Conservation (phyloP, 2,113 vertebrate genomes). For the Lepidothrix coronata region DNA sequence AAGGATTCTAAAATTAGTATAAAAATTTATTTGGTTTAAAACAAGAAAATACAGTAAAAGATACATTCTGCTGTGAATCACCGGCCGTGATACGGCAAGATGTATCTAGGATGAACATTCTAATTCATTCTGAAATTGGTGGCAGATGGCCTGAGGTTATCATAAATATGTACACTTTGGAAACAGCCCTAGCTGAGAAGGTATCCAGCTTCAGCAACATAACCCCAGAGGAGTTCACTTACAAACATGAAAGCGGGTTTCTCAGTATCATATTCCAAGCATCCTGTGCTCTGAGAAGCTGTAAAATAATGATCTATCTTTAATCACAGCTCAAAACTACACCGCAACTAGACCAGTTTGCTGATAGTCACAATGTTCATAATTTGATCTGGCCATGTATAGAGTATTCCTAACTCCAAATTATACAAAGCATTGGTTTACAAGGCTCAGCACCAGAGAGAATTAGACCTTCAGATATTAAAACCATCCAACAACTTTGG, state of each 20-base stretch:
- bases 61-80: not conserved
- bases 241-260: not conserved
- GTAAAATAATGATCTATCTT: not conserved
- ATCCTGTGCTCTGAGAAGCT: not conserved
- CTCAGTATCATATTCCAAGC: not conserved
- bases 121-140: constrained; percentile 39
- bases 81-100: constrained; percentile 16
- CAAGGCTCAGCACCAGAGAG: not conserved
- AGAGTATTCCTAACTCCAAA: not conserved
- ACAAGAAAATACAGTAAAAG: not conserved
- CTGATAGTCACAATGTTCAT: not conserved
- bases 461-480: not conserved
- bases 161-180: constrained; percentile 55
- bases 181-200: constrained; percentile 43
- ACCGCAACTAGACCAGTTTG: not conserved
- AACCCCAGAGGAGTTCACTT: not conserved
- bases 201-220: not conserved
- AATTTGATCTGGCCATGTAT: not conserved
- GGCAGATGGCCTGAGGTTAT: constrained; percentile 59
- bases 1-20: not conserved
- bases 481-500: not conserved
- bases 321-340: not conserved
- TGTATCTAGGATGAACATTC: constrained; percentile 40
- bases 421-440: not conserved
- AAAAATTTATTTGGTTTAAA: not conserved